Percentiles rank a stretch among this genome's conserved stretches.
phyloP scores from a whole-genome alignment of 2,797 vertebrate genomes.

The Gallirallus australis region DNA sequence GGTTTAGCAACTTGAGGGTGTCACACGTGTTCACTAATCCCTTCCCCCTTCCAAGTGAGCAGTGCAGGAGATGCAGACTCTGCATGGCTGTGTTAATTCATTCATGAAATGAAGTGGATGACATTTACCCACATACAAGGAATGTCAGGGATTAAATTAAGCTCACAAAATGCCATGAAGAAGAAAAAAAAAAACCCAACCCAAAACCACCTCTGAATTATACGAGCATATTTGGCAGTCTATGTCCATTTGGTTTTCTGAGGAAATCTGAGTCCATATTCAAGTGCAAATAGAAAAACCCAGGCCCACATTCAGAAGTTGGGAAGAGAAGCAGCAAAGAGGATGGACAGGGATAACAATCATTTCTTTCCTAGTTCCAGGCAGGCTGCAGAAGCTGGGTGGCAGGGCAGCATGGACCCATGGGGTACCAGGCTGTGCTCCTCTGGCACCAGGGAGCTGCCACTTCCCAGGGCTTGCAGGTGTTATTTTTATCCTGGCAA shows the following conservation, averaged over 20 bases:
- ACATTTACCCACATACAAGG: conserved; percentile 61
- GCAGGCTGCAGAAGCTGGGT: not conserved
- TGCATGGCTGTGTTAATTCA: conserved; percentile 56
- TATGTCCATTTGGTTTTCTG: not conserved
- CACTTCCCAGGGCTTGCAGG: not conserved
- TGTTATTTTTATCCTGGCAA: conserved; percentile 56
- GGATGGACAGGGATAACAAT: not conserved
- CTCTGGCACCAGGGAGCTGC: not conserved
- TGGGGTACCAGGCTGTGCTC: accelerated
- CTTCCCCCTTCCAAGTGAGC: conserved; percentile 6
- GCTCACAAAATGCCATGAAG: not conserved
- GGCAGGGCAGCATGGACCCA: accelerated
- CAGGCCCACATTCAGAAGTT: accelerated
- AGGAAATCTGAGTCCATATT: not conserved
- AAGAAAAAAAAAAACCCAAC: not conserved
- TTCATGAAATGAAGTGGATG: conserved; percentile 63
- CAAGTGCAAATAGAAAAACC: not conserved
- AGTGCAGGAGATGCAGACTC: not conserved
- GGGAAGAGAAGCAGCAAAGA: not conserved
- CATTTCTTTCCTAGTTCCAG: not conserved
- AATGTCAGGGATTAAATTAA: conserved; percentile 64
- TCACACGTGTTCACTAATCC: not conserved
- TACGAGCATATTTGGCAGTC: not conserved
- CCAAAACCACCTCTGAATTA: not conserved
- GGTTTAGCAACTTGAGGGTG: not conserved